Evolutionary conservation across 1,140 invertebrate genomes (phyloP).

Genomic region (Drosophila ambigua): DNA sequence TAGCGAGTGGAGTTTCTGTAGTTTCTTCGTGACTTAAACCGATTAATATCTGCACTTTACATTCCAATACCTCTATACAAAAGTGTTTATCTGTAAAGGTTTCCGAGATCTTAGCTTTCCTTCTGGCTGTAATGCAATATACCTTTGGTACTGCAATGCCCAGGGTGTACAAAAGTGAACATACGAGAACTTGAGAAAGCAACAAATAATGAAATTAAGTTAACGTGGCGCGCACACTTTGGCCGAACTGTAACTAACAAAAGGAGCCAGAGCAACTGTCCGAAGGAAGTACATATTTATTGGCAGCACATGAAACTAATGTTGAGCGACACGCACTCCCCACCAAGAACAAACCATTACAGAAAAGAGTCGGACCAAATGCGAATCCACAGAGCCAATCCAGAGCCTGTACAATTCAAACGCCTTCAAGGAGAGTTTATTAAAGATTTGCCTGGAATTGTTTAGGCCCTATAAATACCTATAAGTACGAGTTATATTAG

Average conservation of each 20-base stretch:
- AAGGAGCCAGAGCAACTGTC: slow-evolving; percentile 20
- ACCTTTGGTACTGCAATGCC: no score
- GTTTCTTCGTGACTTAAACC: no score
- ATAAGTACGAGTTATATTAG: slow-evolving; percentile 28
- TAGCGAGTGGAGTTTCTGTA: no score
- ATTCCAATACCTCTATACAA: no score
- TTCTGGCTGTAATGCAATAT: background rate
- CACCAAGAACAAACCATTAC: no score
- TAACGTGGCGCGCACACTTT: slow-evolving; percentile 67
- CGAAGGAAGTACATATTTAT: slow-evolving; percentile 68
- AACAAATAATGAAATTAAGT: slow-evolving; percentile 77
- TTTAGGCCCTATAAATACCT: slow-evolving; percentile 42
- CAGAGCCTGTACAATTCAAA: slow-evolving; percentile 18
- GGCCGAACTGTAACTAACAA: slow-evolving; percentile 62
- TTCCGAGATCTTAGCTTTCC: no score
- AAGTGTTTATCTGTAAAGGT: no score
- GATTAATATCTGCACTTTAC: no score
- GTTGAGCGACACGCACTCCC: slow-evolving; percentile 61
- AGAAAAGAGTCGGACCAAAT: no score
- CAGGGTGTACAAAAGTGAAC: no score
- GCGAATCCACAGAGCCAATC: slow-evolving; percentile 3
- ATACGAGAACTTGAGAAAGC: slow-evolving; percentile 25
- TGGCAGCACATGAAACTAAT: slow-evolving; percentile 74
- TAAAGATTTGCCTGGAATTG: slow-evolving; percentile 35
- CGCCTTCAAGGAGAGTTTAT: slow-evolving; percentile 37